phyloP scores from a whole-genome alignment of 2,797 vertebrate species.

The Anguilla pacifica region DNA sequence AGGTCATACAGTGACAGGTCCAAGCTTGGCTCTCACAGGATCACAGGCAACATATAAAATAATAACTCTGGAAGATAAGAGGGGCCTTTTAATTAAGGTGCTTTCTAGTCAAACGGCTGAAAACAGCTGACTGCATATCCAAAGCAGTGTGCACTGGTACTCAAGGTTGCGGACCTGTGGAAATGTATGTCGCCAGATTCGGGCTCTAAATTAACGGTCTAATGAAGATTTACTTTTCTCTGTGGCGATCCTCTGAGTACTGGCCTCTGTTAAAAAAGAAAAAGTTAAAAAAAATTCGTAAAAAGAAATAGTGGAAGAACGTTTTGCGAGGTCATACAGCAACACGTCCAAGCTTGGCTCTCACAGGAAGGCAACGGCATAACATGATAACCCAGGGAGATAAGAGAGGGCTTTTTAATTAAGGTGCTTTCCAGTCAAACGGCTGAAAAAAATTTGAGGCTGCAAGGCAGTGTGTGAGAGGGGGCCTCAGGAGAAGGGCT shows the following conservation, averaged over 20 bases:
- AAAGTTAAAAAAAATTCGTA: background rate
- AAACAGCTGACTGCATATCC: background rate
- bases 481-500: background rate
- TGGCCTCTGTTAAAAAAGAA: background rate
- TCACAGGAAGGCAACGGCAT: slow-evolving; percentile 4
- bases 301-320: background rate
- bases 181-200: background rate
- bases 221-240: background rate
- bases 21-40: slow-evolving; percentile 14
- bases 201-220: background rate
- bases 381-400: slow-evolving; percentile 12
- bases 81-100: slow-evolving; percentile 41
- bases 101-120: slow-evolving; percentile 32
- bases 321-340: background rate
- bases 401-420: slow-evolving; percentile 38
- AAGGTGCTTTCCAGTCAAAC: slow-evolving; percentile 35
- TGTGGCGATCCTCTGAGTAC: background rate
- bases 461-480: slow-evolving; percentile 25
- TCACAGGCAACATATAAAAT: background rate
- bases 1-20: background rate
- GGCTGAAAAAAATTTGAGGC: slow-evolving; percentile 26
- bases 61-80: slow-evolving; percentile 16
- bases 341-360: background rate
- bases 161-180: background rate
- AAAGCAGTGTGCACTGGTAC: background rate